Percentiles rank a stretch among this genome's conserved stretches.
These are phyloP conservation scores for Saccostrea echinata DNA, from an alignment of 1,140 invertebrate species.

Conservation along the genomic window DNA sequence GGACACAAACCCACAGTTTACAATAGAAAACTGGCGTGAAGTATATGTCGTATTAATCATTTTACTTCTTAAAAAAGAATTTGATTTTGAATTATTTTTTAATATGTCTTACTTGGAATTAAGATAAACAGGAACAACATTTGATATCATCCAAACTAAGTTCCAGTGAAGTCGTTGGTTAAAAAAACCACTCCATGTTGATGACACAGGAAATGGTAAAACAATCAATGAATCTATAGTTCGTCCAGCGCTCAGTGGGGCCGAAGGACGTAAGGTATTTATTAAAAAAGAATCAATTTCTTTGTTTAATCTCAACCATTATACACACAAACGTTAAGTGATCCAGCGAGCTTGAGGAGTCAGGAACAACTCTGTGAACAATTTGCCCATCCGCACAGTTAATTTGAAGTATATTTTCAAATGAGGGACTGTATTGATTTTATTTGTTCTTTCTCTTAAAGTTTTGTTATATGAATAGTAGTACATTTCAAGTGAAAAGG, in stretches of 20 bases:
- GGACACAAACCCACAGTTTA: too few relatives aligned
- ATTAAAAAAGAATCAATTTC: slow-evolving; percentile 29
- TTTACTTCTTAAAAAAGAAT: too few relatives aligned
- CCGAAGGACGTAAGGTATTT: not conserved
- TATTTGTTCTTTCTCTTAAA: not conserved
- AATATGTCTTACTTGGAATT: not conserved
- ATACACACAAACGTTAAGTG: not conserved
- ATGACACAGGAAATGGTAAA: not conserved
- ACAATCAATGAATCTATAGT: not conserved
- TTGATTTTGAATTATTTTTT: too few relatives aligned
- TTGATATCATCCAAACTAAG: slow-evolving; percentile 13
- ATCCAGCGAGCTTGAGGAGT: not conserved
- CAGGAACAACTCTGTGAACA: not conserved
- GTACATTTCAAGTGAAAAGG: too few relatives aligned
- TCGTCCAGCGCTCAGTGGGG: not conserved
- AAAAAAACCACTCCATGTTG: not conserved
- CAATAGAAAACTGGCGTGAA: too few relatives aligned
- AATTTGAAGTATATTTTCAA: not conserved
- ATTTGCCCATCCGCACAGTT: not conserved
- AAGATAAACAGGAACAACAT: not conserved
- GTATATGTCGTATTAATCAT: too few relatives aligned
- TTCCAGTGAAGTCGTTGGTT: not conserved
- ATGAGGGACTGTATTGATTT: not conserved
- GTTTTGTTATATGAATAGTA: not conserved
- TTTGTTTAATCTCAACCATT: not conserved